phyloP scores from a whole-genome alignment of 2,797 vertebrate genomes.

The Sandelia bainsii region DNA sequence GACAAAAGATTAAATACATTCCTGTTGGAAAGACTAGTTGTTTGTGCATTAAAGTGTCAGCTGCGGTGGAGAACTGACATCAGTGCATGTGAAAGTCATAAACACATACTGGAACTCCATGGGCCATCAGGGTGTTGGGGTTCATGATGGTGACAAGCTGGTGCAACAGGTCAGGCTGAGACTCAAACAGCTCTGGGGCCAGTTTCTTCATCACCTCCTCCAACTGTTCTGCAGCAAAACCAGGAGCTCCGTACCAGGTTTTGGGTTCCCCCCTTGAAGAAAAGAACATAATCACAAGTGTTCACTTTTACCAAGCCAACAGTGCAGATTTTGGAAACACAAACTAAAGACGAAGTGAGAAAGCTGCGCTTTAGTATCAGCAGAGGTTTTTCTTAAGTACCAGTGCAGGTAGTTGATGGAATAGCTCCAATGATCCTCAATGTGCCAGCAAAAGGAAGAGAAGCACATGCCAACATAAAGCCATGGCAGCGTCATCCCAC shows the following conservation, averaged over 20 bases:
- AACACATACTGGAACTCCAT: constrained; percentile 91
- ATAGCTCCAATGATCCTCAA: constrained; percentile 99
- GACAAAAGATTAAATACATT: neutral
- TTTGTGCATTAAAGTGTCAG: neutral
- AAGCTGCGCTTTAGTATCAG: neutral
- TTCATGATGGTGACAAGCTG: constrained; percentile 98
- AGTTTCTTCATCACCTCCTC: constrained; percentile 98
- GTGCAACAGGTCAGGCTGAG: constrained; percentile 94
- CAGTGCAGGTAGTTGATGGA: constrained; percentile 99
- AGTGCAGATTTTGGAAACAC: neutral
- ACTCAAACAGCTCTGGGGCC: constrained; percentile 95
- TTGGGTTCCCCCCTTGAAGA: constrained; percentile 96
- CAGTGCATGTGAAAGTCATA: neutral
- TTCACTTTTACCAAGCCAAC: neutral
- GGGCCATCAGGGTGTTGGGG: constrained; percentile 94
- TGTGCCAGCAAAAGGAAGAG: constrained; percentile 99
- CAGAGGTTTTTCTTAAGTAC: constrained; percentile 70
- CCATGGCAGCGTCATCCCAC: constrained; percentile 98
- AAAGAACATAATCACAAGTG: constrained; percentile 4
- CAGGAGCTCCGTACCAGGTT: constrained; percentile 98
- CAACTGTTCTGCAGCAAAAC: constrained; percentile 94
- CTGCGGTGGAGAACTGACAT: neutral
- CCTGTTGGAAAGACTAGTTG: neutral
- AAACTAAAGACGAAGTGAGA: neutral
- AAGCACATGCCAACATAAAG: constrained; percentile 99